Base-by-base conservation (phyloP, 2,888 invertebrate genomes). In the Mechanitis mazaeus region DNA sequence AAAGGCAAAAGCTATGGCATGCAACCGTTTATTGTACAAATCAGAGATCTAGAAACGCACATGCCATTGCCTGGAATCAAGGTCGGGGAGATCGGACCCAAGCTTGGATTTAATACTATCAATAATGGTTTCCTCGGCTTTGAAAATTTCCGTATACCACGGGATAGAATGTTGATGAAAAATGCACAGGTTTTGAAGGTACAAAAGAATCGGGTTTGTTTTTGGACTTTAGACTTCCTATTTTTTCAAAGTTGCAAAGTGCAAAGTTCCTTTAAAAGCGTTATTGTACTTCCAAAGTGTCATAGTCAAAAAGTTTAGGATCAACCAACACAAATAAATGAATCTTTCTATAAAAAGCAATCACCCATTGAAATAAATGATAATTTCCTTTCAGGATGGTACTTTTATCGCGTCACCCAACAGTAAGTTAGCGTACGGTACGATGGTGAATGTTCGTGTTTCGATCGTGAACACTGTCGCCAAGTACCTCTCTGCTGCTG, bases 51-150 rank as follows among this genome's bases (percentile, higher is more conserved):
- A 78, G 94, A 97, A n/a, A 96, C 96, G 0, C 97, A 98, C 75
- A 87, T 93, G 80, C 97, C 97, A 0, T 75, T 98, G 72, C 93
- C 94, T 5, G 97, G 97, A 74, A 94, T 98, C 59, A 95, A 95
- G 77, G 92, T 98, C 62, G 98, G 98, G 0, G 98, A 98, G 83
- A 98, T 98, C 68, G 98, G 98, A 0, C 94, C 95, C 1, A 98
- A 98, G 78, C 90, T 98, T 45, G 97, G 97, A 3, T 96, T 96
- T 92, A 95, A 96, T 74, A 93, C 93, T 0, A 94, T 94, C 3
- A 98, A 98, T 78, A 98, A 98, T 80, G 98, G 98, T 0, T 98
- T 95, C 80, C 89, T 98, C 61, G 95, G 96, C 0, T 94, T 99
- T 64, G 93, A 96, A 55, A 91, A 97, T 72, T 94, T 96, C 28